Percentiles rank a stretch among this genome's conserved stretches.
phyloP scores from a whole-genome alignment of 2,797 vertebrate genomes.

The Aphelocoma californica region DNA sequence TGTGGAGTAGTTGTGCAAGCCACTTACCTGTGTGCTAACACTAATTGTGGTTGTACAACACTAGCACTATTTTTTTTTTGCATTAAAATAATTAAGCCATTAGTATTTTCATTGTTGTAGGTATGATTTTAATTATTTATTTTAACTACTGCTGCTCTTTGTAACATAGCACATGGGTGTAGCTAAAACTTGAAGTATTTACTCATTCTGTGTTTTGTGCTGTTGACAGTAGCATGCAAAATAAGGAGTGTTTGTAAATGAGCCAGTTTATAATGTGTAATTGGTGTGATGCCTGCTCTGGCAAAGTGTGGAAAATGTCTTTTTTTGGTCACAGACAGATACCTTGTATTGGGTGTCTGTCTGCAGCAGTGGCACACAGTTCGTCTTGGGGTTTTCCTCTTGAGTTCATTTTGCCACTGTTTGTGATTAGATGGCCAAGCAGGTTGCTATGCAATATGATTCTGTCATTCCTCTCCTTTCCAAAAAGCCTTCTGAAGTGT shows the following conservation, averaged over 20 bases:
- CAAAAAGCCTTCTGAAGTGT: background rate
- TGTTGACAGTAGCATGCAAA: background rate
- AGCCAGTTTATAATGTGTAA: background rate
- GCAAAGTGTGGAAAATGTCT: background rate
- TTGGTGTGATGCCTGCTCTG: background rate
- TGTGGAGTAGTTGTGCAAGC: background rate
- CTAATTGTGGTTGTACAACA: background rate
- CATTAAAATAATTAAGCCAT: background rate
- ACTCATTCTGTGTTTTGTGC: background rate
- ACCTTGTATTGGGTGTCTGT: background rate
- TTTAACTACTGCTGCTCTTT: background rate
- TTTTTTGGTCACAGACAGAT: background rate
- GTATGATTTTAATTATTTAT: background rate
- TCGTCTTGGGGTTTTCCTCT: background rate
- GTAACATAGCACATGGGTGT: accelerated
- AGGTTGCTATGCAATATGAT: background rate
- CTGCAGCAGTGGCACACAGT: background rate
- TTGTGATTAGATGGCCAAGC: background rate
- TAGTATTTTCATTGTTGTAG: background rate
- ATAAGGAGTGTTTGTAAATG: background rate
- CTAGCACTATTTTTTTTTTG: background rate
- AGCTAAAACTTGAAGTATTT: background rate
- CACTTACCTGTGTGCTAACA: background rate
- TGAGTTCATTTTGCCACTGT: background rate
- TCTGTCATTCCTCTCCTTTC: background rate